Percentiles rank a stretch among this genome's conserved stretches.
Evolutionary conservation across 2,113 vertebrate genomes (phyloP).

Genomic region (Heliornis fulica): DNA sequence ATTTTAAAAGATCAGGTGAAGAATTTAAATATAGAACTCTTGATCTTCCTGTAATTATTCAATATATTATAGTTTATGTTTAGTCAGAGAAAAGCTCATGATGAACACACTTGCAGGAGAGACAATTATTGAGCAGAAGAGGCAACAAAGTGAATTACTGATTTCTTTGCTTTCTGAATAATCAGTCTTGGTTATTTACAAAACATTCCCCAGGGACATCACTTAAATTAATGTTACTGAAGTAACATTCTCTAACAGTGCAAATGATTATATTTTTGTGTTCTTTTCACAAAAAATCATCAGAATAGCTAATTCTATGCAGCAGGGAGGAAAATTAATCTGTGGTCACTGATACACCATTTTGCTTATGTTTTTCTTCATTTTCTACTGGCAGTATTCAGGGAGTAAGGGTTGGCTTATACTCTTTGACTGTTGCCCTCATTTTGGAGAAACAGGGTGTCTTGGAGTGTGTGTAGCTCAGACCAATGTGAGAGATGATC

Average conservation of each 20-base stretch:
- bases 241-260: neutral
- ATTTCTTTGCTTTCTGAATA: neutral
- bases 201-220: neutral
- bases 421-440: neutral
- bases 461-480: neutral
- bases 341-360: neutral
- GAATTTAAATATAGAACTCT: neutral
- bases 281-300: neutral
- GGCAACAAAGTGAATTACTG: neutral
- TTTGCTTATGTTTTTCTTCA: neutral
- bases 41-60: neutral
- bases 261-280: neutral
- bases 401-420: neutral
- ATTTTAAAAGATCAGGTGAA: neutral
- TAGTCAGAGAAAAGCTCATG: neutral
- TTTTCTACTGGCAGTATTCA: neutral
- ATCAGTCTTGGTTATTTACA: neutral
- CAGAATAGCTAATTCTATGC: neutral
- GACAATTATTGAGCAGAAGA: neutral
- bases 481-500: rapidly evolving
- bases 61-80: neutral
- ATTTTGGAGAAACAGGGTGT: neutral
- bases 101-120: neutral
- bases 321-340: neutral
- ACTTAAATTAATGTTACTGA: neutral